These are phyloP conservation scores for Gryllus bimaculatus DNA, from an alignment of 1,140 invertebrate genomes.

Conservation along the genomic window DNA sequence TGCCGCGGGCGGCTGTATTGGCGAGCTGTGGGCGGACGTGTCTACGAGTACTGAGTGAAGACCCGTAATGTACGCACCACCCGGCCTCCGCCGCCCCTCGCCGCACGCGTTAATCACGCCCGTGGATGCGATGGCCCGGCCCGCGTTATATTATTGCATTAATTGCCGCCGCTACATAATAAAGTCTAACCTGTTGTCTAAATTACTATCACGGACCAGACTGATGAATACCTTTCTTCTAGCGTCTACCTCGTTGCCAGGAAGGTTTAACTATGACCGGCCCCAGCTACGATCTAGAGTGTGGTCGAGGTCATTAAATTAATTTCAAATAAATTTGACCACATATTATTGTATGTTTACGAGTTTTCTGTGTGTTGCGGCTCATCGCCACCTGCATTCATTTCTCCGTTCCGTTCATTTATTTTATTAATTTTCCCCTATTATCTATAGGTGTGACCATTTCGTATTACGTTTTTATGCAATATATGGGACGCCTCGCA, in stretches of 20 bases:
- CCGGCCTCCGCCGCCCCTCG: too few species aligned
- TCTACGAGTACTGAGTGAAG: too few species aligned
- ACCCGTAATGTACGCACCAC: background rate
- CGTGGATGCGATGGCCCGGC: background rate
- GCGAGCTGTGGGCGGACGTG: too few species aligned
- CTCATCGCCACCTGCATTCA: background rate
- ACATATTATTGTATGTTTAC: background rate
- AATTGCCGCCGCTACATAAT: background rate
- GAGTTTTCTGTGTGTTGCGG: background rate
- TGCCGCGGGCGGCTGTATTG: too few species aligned
- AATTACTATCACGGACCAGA: background rate
- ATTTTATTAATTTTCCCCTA: background rate
- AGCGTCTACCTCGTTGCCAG: background rate
- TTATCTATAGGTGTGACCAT: background rate
- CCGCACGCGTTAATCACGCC: background rate
- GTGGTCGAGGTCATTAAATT: background rate
- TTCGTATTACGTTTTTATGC: background rate
- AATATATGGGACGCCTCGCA: background rate
- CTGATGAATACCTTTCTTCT: background rate
- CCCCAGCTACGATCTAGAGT: background rate
- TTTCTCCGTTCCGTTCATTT: background rate
- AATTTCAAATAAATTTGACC: background rate
- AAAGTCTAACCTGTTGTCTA: constrained; percentile 3
- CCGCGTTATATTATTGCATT: background rate
- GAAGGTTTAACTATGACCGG: background rate